These are phyloP conservation scores for Sisor rabdophorus DNA, from an alignment of 2,113 vertebrate species.

Conservation along the genomic window DNA sequence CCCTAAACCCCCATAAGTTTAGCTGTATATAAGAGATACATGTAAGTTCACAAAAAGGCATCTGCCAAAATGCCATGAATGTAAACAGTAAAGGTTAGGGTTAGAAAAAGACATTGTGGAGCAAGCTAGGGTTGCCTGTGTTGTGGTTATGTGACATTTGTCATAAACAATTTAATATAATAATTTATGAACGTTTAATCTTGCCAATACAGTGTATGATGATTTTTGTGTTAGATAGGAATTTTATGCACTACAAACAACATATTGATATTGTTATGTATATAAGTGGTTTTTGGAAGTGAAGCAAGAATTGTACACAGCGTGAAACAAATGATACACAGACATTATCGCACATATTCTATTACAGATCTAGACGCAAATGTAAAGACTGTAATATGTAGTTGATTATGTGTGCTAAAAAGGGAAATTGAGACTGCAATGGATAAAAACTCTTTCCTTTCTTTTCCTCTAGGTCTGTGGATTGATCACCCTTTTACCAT, in stretches of 20 bases:
- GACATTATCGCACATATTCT: not conserved
- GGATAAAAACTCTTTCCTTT: constrained; percentile 17
- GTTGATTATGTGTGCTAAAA: not conserved
- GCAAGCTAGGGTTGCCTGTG: not conserved
- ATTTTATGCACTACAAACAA: constrained; percentile 24
- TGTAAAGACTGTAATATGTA: not conserved
- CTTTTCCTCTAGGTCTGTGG: constrained; percentile 68
- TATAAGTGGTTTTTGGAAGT: constrained; percentile 15
- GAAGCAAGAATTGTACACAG: constrained; percentile 3
- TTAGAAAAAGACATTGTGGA: not conserved
- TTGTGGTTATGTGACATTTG: constrained; percentile 11
- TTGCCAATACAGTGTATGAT: not conserved
- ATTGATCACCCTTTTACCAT: constrained; percentile 69
- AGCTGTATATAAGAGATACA: too few relatives aligned
- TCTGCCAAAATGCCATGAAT: too few relatives aligned
- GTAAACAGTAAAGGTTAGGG: too few relatives aligned
- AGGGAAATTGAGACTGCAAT: not conserved
- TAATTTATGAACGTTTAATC: not conserved
- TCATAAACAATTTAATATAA: not conserved
- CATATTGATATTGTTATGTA: constrained; percentile 3
- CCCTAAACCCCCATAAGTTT: too few relatives aligned
- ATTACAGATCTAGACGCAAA: not conserved
- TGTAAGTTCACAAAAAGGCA: too few relatives aligned
- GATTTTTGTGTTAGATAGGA: not conserved
- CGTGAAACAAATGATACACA: constrained; percentile 14